Evolutionary conservation across 2,113 vertebrate genomes (phyloP).

Genomic region (Pelmatolapia mariae): DNA sequence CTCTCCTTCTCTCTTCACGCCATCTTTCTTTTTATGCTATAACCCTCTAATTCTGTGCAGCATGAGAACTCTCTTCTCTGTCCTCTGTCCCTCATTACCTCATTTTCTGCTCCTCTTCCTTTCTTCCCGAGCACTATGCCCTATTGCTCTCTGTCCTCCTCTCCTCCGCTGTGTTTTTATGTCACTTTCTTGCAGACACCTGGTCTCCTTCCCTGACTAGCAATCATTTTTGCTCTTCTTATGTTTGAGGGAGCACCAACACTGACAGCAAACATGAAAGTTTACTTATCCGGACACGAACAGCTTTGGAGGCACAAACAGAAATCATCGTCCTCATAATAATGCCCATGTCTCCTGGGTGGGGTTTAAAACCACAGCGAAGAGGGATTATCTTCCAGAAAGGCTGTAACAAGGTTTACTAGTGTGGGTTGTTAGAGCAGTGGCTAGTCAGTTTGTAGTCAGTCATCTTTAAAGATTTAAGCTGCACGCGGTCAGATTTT

Average conservation of each 20-base stretch:
- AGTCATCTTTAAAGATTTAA: constrained; percentile 38
- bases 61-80: background rate
- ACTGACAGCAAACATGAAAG: constrained; percentile 44
- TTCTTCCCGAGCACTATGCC: background rate
- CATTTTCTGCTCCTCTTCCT: constrained; percentile 9
- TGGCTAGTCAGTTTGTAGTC: constrained; percentile 11
- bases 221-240: constrained; percentile 25
- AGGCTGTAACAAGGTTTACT: constrained; percentile 15
- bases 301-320: constrained; percentile 28
- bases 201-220: background rate
- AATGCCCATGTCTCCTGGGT: constrained; percentile 24
- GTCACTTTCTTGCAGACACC: constrained; percentile 11
- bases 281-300: constrained; percentile 40
- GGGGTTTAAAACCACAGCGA: constrained; percentile 17
- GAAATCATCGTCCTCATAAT: constrained; percentile 24
- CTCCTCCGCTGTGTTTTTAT: background rate
- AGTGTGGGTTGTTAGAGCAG: background rate
- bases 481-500: background rate
- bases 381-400: constrained; percentile 20
- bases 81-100: background rate
- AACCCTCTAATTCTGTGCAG: background rate
- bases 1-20: background rate
- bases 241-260: constrained; percentile 14
- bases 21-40: background rate
- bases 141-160: background rate